A percentile compares a stretch with the other conserved stretches of the same genome.
phyloP scores from a whole-genome alignment of 2,113 vertebrate genomes.

The Sphaerodactylus townsendi region DNA sequence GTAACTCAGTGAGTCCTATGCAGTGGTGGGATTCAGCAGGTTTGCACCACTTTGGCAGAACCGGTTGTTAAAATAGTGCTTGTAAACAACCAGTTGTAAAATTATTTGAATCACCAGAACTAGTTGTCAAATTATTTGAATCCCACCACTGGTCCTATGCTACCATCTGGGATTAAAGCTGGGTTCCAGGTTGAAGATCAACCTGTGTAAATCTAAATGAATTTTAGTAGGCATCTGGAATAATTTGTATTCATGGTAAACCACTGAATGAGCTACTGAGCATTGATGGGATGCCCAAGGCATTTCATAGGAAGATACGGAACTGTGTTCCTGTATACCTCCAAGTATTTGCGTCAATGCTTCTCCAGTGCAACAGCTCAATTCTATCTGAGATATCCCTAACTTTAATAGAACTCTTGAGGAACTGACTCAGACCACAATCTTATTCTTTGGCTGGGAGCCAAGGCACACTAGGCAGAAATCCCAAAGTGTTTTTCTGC shows the following conservation, averaged over 20 bases:
- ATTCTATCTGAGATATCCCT: fast-evolving
- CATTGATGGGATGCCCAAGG: background rate
- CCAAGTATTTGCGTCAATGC: constrained; percentile 1
- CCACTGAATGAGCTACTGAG: background rate
- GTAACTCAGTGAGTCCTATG: no score
- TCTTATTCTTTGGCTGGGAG: fast-evolving
- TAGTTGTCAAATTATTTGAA: no score
- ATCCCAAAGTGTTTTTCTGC: background rate
- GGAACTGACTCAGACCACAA: background rate
- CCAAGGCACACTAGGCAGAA: fast-evolving
- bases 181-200: no score
- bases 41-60: no score
- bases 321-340: background rate
- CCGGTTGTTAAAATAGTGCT: no score
- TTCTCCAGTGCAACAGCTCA: fast-evolving
- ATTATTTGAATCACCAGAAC: no score
- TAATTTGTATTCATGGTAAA: background rate
- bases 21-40: no score
- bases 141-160: no score
- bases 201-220: no score
- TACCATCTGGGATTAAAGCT: no score
- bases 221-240: fast-evolving
- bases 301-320: no score
- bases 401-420: fast-evolving
- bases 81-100: no score